Evolutionary conservation across 2,113 vertebrate species (phyloP).

Genomic region (Petaurus breviceps): DNA sequence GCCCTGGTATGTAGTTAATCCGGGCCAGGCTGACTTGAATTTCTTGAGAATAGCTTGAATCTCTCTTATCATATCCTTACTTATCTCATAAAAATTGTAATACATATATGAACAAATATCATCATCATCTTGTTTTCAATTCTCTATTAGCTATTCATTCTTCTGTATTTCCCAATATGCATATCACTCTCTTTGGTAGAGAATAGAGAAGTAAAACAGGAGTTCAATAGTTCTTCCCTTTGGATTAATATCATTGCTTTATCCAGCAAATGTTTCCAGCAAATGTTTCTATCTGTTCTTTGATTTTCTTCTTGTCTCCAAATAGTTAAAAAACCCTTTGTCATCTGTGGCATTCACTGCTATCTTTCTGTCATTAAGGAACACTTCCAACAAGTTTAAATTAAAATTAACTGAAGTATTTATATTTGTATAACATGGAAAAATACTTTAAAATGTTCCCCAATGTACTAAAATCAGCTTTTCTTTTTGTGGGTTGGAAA

Average conservation of each 20-base stretch:
- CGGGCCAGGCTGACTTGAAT: not conserved
- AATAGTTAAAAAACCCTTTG: not conserved
- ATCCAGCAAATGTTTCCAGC: not conserved
- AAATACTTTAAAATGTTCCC: not conserved
- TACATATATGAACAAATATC: not conserved
- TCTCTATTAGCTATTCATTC: not conserved
- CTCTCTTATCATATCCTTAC: not conserved
- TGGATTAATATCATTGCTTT: not conserved
- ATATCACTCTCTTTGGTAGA: not conserved
- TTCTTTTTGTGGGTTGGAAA: not conserved
- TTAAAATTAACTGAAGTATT: constrained; percentile 60
- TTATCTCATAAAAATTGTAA: not conserved
- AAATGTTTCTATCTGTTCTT: not conserved
- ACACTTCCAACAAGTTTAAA: constrained; percentile 52
- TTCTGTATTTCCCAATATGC: not conserved
- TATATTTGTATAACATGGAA: constrained; percentile 1
- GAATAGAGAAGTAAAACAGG: not conserved
- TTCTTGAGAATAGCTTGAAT: not conserved
- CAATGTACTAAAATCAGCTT: not conserved
- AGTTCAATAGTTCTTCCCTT: not conserved
- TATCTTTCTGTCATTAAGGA: not conserved
- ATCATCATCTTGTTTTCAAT: not conserved
- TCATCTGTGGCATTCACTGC: not conserved
- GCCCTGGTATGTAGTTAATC: not conserved
- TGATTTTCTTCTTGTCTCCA: not conserved